Evolutionary conservation across 2,113 vertebrate genomes (phyloP).

Genomic region (Corythornis madagascariensis): DNA sequence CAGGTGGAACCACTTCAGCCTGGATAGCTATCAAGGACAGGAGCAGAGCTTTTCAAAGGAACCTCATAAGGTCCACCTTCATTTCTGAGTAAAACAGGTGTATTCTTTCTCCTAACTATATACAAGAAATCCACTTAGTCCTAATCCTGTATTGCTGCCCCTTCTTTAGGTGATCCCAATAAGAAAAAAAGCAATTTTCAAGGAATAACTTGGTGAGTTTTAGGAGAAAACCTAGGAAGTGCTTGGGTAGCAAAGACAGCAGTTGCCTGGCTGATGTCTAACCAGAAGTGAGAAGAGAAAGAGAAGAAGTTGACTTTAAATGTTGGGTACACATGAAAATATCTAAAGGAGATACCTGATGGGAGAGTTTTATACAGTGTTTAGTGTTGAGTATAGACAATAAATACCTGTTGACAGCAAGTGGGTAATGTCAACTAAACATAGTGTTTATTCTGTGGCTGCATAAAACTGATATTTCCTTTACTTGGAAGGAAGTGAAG

Average conservation of each 20-base stretch:
- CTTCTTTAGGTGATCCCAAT: not conserved
- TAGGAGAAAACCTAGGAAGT: not conserved
- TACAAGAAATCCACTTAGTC: not conserved
- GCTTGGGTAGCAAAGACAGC: not conserved
- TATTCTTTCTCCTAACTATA: rapidly evolving
- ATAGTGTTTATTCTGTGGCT: not conserved
- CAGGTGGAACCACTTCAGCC: not conserved
- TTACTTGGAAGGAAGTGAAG: not conserved
- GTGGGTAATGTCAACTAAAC: not conserved
- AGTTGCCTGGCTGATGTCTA: not conserved
- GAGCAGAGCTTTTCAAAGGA: not conserved
- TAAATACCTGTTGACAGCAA: not conserved
- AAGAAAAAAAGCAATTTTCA: not conserved
- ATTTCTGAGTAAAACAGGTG: not conserved
- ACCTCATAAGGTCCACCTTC: not conserved
- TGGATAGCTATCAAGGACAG: not conserved
- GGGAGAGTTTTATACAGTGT: not conserved
- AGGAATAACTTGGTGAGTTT: not conserved
- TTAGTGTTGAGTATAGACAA: not conserved
- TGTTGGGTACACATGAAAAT: rapidly evolving
- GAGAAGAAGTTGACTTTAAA: not conserved
- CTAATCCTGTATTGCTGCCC: not conserved
- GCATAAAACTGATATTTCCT: not conserved
- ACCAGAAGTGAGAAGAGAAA: not conserved
- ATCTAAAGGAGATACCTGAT: not conserved